These are phyloP conservation scores for Erebia palarica DNA, from an alignment of 2,888 invertebrate species.

Conservation along the genomic window DNA sequence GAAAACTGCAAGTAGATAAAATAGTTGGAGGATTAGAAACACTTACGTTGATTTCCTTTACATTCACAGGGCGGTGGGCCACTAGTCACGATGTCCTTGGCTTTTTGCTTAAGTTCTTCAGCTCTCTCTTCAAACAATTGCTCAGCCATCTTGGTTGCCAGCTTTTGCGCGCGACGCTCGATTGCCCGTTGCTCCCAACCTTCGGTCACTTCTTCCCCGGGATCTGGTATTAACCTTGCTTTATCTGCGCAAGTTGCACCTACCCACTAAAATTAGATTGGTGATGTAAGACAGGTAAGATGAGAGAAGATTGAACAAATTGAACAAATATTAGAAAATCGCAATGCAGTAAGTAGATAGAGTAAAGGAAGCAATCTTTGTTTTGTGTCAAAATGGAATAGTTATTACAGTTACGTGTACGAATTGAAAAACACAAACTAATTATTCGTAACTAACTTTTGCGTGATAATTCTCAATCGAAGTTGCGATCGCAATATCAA, in stretches of 20 bases:
- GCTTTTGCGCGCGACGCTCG: constrained; percentile 59
- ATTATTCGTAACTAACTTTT: constrained; percentile 51
- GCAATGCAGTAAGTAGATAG: no score
- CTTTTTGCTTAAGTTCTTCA: constrained; percentile 55
- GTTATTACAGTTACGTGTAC: neutral
- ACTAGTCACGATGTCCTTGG: constrained; percentile 52
- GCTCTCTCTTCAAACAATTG: constrained; percentile 60
- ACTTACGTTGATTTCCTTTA: constrained; percentile 37
- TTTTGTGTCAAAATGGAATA: no score
- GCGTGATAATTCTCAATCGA: constrained; percentile 73
- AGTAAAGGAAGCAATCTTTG: no score
- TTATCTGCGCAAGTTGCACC: constrained; percentile 63
- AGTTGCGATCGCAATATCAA: constrained; percentile 72
- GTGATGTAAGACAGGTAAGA: no score
- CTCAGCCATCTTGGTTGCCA: constrained; percentile 63
- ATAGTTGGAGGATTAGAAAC: neutral
- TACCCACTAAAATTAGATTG: constrained; percentile 58
- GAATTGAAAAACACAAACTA: neutral
- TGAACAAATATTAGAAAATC: no score
- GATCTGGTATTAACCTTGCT: constrained; percentile 45
- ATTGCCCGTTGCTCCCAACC: constrained; percentile 59
- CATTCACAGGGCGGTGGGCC: constrained; percentile 62
- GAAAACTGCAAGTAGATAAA: no score
- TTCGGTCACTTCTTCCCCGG: constrained; percentile 45
- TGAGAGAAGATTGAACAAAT: no score